phyloP scores from a whole-genome alignment of 1,140 invertebrate genomes.

The Batillaria attramentaria region DNA sequence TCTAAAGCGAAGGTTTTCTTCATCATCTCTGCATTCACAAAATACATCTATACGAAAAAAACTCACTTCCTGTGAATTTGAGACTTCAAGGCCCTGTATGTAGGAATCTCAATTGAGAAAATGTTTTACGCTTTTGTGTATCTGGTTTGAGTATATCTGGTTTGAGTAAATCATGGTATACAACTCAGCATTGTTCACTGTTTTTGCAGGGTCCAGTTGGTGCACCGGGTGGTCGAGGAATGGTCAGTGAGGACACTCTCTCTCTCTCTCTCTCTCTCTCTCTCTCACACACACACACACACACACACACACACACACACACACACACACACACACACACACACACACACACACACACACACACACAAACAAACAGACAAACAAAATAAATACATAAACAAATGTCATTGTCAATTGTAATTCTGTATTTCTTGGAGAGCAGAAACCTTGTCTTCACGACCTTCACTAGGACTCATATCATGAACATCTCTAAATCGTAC shows the following conservation, averaged over 20 bases:
- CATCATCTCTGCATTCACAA: too few species aligned
- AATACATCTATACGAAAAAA: too few species aligned
- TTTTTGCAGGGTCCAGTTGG: background rate
- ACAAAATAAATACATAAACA: too few species aligned
- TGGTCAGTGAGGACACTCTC: background rate
- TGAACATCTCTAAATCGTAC: too few species aligned
- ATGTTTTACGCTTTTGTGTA: background rate
- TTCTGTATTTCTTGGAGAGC: background rate
- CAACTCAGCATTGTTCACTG: background rate
- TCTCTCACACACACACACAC: background rate
- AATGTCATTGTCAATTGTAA: background rate
- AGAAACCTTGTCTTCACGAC: too few species aligned
- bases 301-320: constrained; percentile 1
- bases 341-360: constrained; percentile 12
- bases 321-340: constrained; percentile 8
- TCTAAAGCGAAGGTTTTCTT: too few species aligned
- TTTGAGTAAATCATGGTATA: background rate
- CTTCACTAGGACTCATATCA: too few species aligned
- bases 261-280: background rate
- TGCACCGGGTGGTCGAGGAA: background rate
- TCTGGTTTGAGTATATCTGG: background rate
- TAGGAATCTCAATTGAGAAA: too few species aligned
- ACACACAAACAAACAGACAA: background rate
- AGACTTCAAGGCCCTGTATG: too few species aligned
- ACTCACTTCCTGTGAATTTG: too few species aligned